Base-by-base conservation (phyloP, 2,797 vertebrate species). In the Pseudotriccus pelzelni region DNA sequence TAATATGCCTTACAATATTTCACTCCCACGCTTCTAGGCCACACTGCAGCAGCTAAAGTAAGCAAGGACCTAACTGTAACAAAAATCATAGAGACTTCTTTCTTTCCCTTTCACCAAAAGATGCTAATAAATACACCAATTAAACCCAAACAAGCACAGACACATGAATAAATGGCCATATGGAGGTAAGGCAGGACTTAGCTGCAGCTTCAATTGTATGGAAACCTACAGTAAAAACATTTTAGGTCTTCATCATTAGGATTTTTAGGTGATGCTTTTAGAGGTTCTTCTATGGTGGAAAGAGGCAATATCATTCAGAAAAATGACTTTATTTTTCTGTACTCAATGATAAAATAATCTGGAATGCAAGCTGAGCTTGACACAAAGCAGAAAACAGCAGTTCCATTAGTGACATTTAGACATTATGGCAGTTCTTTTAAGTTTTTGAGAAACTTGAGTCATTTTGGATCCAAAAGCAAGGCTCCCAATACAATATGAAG, bases 301-400 rank as follows among this genome's bases (percentile, higher is more conserved):
- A 78, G 49, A 89, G 7, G 59, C 6, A 8, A 17, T 43, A 68
- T 32, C 1, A 72, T 44, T 92, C 25, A 82, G 34, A 88, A 96
- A 95, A 92, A 90, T 69, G 92, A 50, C 41, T 95, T 95, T 95
- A 84, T 87, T 92, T 86, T 74, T 63, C 14, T 2, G 4, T 47
- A 69, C 3, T 55, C 55, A 63, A 3, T 64, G 28, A 76, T 62
- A 72, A 70, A 89, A 64, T 34, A 66, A 58, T 72, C 43, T 74
- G 47, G 34, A 86, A 87, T 28, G 10, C 17, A 88, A 88, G 2
- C 16, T 69, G n/a, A 86, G 20, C 36, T 72, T 94, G 24, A 84
- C n/a, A 84, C 27, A 87, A 89, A 84, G 36, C 60, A 91, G 60
- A 77, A 85, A 67, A 20, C 58, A 69, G 58, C 24, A 85, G 63